Evolutionary conservation across 2,797 vertebrate genomes (phyloP), one percentile per base, ranked within the genome.

Genomic region (Hippocampus kuda): DNA sequence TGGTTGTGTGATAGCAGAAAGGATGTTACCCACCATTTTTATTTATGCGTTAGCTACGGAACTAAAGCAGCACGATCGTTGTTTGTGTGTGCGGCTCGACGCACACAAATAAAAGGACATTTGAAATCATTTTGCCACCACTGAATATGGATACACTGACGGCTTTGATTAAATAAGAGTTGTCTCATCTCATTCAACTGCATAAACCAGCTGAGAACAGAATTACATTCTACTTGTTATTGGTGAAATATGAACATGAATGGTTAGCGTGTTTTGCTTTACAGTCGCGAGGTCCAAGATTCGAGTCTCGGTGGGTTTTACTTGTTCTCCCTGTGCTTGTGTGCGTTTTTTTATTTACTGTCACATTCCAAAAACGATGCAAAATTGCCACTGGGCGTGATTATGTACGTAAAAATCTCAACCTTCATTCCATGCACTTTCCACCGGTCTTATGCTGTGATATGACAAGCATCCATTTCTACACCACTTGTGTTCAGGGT

Each of bases 1-100:
- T 83, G 75, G 67, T 73, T 68, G 59, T 68, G 65, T 24, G 53
- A 80, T 73, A 76, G 70, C 56, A n/a, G 30, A 59, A 76, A 49
- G 4, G 54, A 70, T 59, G 7, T 27, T 76, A 46, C 53, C 41
- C 48, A 72, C 48, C 4, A 10, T 70, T 72, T 18, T 34, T 22
- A 34, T 61, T 71, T 51, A 75, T 71, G 63, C 56, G 72, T 78
- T 72, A 77, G 46, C 26, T 1, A 12, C 69, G 71, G 74, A 77
- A 79, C 48, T 69, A 51, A 60, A 73, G 74, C 67, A 72, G 67
- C 38, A 8, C 9, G 10, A 22, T 7, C 11, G 38, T 2, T 22
- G 60, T 41, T 41, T 18, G 30, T 20, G 15, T 34, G 49, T 51
- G 16, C 20, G 1, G 16, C 27, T 60, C 22, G 20, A 63, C 38